Conservation (phyloP, 2,797 vertebrate genomes). For the Mallotus villosus region DNA sequence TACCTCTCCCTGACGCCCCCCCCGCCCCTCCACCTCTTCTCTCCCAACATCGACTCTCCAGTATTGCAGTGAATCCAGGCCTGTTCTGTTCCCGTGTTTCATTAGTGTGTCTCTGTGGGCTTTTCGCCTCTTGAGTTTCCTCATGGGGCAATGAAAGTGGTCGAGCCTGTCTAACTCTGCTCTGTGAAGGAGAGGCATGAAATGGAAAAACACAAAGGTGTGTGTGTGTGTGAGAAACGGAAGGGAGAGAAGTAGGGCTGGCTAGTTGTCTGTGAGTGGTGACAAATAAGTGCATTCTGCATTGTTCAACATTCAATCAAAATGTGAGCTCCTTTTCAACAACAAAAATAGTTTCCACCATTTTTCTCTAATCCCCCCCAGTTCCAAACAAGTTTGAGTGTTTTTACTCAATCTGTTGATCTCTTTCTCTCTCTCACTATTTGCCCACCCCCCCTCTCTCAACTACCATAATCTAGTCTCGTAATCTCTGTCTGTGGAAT, state of each 20-base stretch:
- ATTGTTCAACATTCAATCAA: constrained; percentile 38
- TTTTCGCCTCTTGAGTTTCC: constrained; percentile 23
- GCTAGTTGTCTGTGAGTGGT: constrained; percentile 28
- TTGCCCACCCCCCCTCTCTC: constrained; percentile 9
- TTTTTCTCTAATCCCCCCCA: constrained; percentile 33
- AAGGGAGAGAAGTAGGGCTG: constrained; percentile 27
- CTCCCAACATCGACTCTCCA: neutral
- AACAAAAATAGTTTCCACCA: constrained; percentile 47
- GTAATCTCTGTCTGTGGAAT: constrained; percentile 65
- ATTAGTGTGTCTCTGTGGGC: constrained; percentile 18
- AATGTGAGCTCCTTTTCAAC: constrained; percentile 27
- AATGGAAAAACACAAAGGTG: constrained; percentile 31
- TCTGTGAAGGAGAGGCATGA: constrained; percentile 25
- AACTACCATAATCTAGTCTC: constrained; percentile 55
- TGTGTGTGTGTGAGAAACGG: neutral
- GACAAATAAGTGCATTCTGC: constrained; percentile 43
- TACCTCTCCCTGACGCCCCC: constrained; percentile 42
- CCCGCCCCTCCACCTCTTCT: constrained; percentile 33
- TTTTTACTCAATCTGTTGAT: constrained; percentile 34
- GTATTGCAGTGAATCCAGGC: too few relatives aligned
- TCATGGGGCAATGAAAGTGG: constrained; percentile 32
- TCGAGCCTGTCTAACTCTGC: constrained; percentile 36
- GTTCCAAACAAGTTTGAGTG: constrained; percentile 18
- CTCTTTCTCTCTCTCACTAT: constrained; percentile 30
- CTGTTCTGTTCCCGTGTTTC: constrained; percentile 30